Percentiles rank a stretch among this genome's conserved stretches.
Conservation (phyloP, 2,888 invertebrate genomes). For the Craniophora ligustri region DNA sequence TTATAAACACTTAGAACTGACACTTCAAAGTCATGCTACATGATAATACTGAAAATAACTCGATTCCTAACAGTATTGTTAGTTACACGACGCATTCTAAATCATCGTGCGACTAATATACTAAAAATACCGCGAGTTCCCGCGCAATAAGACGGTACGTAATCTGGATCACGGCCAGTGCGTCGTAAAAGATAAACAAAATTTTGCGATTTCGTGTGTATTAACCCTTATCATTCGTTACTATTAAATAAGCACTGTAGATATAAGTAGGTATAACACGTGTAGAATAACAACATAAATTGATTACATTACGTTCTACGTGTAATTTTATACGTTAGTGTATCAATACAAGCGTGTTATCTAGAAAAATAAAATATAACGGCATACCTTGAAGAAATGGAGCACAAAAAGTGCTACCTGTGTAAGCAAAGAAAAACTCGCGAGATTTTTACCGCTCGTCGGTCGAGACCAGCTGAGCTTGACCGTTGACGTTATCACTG, state of each 20-base stretch:
- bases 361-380: conserved; percentile 71
- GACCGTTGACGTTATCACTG: conserved; percentile 83
- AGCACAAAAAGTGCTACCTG: conserved; percentile 82
- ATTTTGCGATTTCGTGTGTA: conserved; percentile 36
- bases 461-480: conserved; percentile 84
- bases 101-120: conserved; percentile 75
- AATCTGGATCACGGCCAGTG: conserved; percentile 87
- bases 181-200: conserved; percentile 65
- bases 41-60: conserved; percentile 64
- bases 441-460: conserved; percentile 86
- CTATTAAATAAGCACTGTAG: conserved; percentile 28
- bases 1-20: conserved; percentile 61
- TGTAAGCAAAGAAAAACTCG: conserved; percentile 80
- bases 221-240: conserved; percentile 31
- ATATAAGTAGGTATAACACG: conserved; percentile 29
- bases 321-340: conserved; percentile 42
- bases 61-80: conserved; percentile 53
- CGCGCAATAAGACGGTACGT: conserved; percentile 84
- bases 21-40: conserved; percentile 52
- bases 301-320: conserved; percentile 32
- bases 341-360: conserved; percentile 55
- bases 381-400: conserved; percentile 86
- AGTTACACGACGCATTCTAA: conserved; percentile 69
- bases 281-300: conserved; percentile 40
- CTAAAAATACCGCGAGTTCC: conserved; percentile 86